Conservation (phyloP, 2,113 vertebrate species). For the Hirundichthys speculiger region DNA sequence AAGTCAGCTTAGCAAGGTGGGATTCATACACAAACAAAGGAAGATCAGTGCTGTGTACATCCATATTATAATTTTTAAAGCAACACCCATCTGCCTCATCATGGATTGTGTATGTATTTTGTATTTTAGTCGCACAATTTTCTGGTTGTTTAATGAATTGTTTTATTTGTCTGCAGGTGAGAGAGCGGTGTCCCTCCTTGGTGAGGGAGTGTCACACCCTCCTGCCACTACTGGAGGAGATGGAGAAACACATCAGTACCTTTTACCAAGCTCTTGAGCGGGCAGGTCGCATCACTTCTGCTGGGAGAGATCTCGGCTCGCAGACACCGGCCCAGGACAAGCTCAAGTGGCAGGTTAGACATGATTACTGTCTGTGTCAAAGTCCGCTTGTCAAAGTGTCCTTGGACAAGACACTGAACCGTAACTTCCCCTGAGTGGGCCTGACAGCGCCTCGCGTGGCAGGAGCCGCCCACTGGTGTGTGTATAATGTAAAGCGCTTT, state of each 20-base stretch:
- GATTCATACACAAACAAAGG: slow-evolving; percentile 2
- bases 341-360: slow-evolving; percentile 89
- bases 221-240: slow-evolving; percentile 87
- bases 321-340: slow-evolving; percentile 85
- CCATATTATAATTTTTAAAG: background rate
- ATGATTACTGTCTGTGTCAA: background rate
- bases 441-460: too few species aligned
- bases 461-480: too few species aligned
- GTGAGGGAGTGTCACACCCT: slow-evolving; percentile 88
- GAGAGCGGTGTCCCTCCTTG: slow-evolving; percentile 84
- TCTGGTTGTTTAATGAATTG: background rate
- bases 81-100: background rate
- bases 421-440: too few species aligned
- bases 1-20: slow-evolving; percentile 89
- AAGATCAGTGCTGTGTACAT: background rate
- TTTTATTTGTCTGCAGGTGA: slow-evolving; percentile 80
- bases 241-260: slow-evolving; percentile 89
- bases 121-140: background rate
- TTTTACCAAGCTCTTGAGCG: slow-evolving; percentile 92
- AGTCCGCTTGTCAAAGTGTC: too few species aligned
- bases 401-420: too few species aligned
- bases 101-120: background rate
- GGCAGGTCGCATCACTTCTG: slow-evolving; percentile 85
- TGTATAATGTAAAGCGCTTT: too few species aligned
- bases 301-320: slow-evolving; percentile 68